Percentiles rank a stretch among this genome's conserved stretches.
Evolutionary conservation across 1,140 invertebrate genomes (phyloP).

Genomic region (Pararge aegeria): DNA sequence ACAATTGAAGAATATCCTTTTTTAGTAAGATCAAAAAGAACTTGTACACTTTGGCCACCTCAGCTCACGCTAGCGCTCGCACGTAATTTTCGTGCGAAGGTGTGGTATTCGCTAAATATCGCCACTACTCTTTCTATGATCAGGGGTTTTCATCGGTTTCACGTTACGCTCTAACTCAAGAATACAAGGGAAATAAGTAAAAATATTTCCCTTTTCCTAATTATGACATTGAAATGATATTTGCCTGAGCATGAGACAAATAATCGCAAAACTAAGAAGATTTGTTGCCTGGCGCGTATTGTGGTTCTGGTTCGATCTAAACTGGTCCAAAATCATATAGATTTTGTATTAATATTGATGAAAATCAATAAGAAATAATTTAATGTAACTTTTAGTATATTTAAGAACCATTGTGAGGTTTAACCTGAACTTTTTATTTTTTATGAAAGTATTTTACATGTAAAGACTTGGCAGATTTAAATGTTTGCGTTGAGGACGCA

Average conservation of each 20-base stretch:
- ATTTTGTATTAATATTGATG: neutral
- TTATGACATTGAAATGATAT: no score
- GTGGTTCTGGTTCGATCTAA: conserved; percentile 1
- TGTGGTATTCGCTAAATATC: no score
- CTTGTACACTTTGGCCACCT: no score
- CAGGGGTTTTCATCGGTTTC: no score
- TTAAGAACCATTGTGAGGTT: neutral
- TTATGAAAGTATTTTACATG: neutral
- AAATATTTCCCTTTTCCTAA: no score
- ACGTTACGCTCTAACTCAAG: no score
- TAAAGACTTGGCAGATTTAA: neutral
- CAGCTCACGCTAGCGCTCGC: no score
- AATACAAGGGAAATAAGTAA: no score
- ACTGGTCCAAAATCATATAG: conserved; percentile 7
- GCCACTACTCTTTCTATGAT: no score
- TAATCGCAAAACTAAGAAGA: neutral
- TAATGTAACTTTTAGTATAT: neutral
- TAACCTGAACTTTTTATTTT: neutral
- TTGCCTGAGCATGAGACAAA: neutral
- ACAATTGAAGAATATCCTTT: no score
- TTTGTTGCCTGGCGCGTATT: neutral
- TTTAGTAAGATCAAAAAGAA: no score
- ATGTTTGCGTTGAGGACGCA: neutral
- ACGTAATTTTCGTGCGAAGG: no score
- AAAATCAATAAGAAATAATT: neutral